Percentiles rank a stretch among this genome's conserved stretches.
Conservation (phyloP, 1,140 invertebrate genomes). For the Drosophila truncata region DNA sequence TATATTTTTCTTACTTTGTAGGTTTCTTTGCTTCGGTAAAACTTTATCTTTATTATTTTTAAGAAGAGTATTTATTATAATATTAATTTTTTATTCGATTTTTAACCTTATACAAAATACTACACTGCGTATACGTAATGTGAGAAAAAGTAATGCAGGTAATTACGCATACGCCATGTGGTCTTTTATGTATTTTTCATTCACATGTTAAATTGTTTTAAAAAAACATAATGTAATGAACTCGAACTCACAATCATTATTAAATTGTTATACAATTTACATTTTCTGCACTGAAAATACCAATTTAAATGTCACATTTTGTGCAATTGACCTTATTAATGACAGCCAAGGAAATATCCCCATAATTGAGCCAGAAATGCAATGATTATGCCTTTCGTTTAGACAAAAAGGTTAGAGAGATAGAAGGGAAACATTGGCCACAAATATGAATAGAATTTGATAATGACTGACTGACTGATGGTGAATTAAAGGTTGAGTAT, state of each 20-base stretch:
- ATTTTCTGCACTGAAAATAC: not conserved
- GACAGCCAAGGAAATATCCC: not conserved
- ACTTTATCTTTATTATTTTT: not conserved
- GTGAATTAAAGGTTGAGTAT: not conserved
- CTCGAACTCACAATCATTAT: not conserved
- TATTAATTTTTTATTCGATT: not conserved
- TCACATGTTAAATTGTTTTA: not conserved
- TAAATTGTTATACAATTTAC: not conserved
- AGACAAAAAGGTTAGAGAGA: not conserved
- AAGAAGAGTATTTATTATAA: not conserved
- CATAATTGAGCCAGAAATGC: constrained; percentile 2
- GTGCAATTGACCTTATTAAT: not conserved
- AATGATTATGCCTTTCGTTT: not conserved
- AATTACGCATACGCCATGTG: not conserved
- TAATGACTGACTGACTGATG: not conserved
- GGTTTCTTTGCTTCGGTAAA: too few relatives aligned
- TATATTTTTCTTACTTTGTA: not conserved
- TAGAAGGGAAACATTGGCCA: not conserved
- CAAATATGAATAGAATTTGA: not conserved
- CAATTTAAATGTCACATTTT: not conserved
- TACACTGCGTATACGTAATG: not conserved
- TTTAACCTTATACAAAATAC: not conserved
- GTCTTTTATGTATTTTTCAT: not conserved
- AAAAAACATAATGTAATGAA: not conserved
- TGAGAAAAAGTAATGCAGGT: not conserved